A percentile compares a stretch with the other conserved stretches of the same genome.
These are phyloP conservation scores for Ornithoptera alexandrae DNA, from an alignment of 2,888 invertebrate species.

Conservation along the genomic window DNA sequence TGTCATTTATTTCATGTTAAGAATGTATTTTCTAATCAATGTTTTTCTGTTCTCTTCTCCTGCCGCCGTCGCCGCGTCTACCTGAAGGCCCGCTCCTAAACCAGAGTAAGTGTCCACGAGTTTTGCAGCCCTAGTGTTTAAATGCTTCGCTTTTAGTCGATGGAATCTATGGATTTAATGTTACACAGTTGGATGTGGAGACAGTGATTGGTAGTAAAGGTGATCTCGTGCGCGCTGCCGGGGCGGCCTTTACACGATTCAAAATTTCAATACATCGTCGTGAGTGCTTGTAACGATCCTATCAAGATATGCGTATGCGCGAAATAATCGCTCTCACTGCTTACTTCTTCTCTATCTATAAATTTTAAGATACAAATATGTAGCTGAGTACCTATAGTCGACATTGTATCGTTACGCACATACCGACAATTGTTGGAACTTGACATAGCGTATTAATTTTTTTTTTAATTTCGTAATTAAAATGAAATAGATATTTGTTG, in stretches of 20 bases:
- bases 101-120: conserved; percentile 81
- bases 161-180: conserved; percentile 46
- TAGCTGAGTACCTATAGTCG: conserved; percentile 23
- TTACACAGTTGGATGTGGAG: conserved; percentile 51
- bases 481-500: no score
- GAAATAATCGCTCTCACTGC: conserved; percentile 64
- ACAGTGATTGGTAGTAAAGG: conserved; percentile 54
- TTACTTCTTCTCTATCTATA: conserved; percentile 55
- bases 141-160: conserved; percentile 68
- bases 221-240: conserved; percentile 40
- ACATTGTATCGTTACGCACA: conserved; percentile 1
- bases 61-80: conserved; percentile 62
- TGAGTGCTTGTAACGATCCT: conserved; percentile 57
- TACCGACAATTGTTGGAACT: no score
- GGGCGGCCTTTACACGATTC: conserved; percentile 44
- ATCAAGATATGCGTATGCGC: conserved; percentile 63
- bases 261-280: conserved; percentile 42
- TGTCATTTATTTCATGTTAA: conserved; percentile 26
- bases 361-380: conserved; percentile 49
- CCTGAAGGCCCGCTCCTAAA: conserved; percentile 83
- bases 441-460: no score
- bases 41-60: conserved; percentile 57
- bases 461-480: no score
- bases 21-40: conserved; percentile 53
- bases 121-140: conserved; percentile 39